Base-by-base conservation (phyloP, 2,797 vertebrate species). In the Acestrorhynchus altus region DNA sequence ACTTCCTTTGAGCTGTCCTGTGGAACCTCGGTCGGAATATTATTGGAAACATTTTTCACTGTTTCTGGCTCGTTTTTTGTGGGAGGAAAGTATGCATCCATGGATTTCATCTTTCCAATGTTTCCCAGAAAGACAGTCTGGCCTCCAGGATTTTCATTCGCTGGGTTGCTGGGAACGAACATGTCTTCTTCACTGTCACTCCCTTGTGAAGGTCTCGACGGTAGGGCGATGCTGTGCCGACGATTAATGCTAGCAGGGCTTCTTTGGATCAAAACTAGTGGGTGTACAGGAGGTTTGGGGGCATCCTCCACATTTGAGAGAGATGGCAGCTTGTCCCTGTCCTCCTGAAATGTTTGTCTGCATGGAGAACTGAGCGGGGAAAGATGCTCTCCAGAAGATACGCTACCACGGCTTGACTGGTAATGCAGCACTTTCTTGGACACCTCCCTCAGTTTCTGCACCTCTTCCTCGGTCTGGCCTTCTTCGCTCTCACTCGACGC, bases 401-500 rank as follows among this genome's bases (percentile, higher is more conserved):
- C 8, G 22, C 93, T 94, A 13, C 90, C 69, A 7, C 82, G 88
- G 60, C 87, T 93, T 24, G 77, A 92, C 82, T 94, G 94, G 74
- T 86, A 94, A 7, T 7, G 81, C 13, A 94, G 79, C 72, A 94
- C 90, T 11, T 87, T 94, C 81, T 79, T 91, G 1, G 94, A 92
- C 26, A 91, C 90, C 68, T 94, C 93, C 7, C 93, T 90, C 77
- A 95, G 60, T 77, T 83, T 93, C 76, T 90, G 87, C n/a, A 88
- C 93, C 67, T 94, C 93, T 67, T 91, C 90, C 66, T 89, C 82
- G 1, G 80, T 64, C 2, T 78, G 86, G 70, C 92, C 90, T 63
- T 89, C 85, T 64, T 89, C 85, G 4, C 90, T 63, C 39, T 91
- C 86, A 2, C 87, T 86, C 1, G 22, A 20, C 60, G 77, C 28